These are phyloP conservation scores for Harpalus rubripes DNA, from an alignment of 2,888 invertebrate species.

Conservation along the genomic window DNA sequence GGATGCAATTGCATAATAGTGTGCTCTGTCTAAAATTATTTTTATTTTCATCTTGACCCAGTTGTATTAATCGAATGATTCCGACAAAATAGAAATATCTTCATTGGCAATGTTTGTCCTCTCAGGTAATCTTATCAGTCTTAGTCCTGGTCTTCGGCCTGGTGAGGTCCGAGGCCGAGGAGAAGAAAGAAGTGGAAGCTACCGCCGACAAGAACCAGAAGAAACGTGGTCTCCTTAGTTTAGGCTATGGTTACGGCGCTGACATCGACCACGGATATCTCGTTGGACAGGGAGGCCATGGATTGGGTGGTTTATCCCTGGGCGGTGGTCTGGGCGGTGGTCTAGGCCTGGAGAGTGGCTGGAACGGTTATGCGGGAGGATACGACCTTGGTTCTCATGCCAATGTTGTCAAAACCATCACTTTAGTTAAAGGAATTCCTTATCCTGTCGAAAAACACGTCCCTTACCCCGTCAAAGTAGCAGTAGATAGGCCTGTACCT, in stretches of 20 bases:
- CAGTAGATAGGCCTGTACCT: slow-evolving; percentile 86
- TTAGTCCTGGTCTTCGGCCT: slow-evolving; percentile 86
- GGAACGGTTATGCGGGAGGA: slow-evolving; percentile 70
- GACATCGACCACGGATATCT: slow-evolving; percentile 86
- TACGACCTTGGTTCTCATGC: slow-evolving; percentile 76
- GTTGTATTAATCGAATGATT: too few species aligned
- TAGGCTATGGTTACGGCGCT: slow-evolving; percentile 90
- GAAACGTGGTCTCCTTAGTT: slow-evolving; percentile 88
- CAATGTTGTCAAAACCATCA: slow-evolving; percentile 83
- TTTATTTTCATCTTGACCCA: too few species aligned
- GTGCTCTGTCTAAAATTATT: too few species aligned
- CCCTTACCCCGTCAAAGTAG: slow-evolving; percentile 86
- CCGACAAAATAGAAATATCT: background rate
- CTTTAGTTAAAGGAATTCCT: slow-evolving; percentile 84
- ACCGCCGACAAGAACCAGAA: slow-evolving; percentile 86
- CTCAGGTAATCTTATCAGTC: slow-evolving; percentile 86
- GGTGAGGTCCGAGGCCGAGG: slow-evolving; percentile 83
- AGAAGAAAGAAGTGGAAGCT: slow-evolving; percentile 80
- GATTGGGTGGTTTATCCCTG: slow-evolving; percentile 71
- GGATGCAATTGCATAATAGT: too few species aligned
- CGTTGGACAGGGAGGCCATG: slow-evolving; percentile 81
- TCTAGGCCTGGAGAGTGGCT: slow-evolving; percentile 71
- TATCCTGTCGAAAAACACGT: slow-evolving; percentile 83
- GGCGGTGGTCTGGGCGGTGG: slow-evolving; percentile 75
- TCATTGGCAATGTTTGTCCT: slow-evolving; percentile 68